phyloP scores from a whole-genome alignment of 2,797 vertebrate genomes.

The Dendrocincla tyrannina region DNA sequence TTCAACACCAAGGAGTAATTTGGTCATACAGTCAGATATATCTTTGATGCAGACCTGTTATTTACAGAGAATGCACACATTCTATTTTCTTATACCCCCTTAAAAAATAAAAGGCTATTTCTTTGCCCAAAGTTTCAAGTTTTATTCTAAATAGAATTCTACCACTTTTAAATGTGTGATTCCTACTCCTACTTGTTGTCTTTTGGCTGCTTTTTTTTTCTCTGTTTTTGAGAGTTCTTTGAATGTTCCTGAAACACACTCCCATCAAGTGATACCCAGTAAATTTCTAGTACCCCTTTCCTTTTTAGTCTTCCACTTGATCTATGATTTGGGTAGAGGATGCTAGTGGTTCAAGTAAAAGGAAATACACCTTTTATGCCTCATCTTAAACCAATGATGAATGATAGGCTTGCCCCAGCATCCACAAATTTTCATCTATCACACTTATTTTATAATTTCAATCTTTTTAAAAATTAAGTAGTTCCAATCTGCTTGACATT shows the following conservation, averaged over 20 bases:
- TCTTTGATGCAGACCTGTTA: neutral
- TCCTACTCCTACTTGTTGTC: neutral
- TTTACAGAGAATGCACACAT: neutral
- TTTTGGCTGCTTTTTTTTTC: neutral
- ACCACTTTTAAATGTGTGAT: neutral
- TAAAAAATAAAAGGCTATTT: neutral
- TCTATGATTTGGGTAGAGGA: neutral
- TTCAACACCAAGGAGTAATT: neutral
- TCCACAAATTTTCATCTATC: neutral
- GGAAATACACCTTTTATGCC: neutral
- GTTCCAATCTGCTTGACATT: neutral
- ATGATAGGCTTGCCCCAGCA: neutral
- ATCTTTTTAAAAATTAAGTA: neutral
- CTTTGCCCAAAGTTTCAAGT: neutral
- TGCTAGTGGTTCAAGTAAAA: neutral
- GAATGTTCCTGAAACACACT: neutral
- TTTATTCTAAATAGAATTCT: neutral
- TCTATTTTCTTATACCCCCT: neutral
- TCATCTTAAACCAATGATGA: neutral
- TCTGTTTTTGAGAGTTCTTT: neutral
- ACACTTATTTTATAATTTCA: neutral
- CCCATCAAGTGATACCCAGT: neutral
- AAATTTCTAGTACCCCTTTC: neutral
- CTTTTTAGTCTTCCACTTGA: neutral
- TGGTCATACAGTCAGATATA: neutral